Evolutionary conservation across 2,797 vertebrate species (phyloP).

Genomic region (Rhadinocentrus ornatus): DNA sequence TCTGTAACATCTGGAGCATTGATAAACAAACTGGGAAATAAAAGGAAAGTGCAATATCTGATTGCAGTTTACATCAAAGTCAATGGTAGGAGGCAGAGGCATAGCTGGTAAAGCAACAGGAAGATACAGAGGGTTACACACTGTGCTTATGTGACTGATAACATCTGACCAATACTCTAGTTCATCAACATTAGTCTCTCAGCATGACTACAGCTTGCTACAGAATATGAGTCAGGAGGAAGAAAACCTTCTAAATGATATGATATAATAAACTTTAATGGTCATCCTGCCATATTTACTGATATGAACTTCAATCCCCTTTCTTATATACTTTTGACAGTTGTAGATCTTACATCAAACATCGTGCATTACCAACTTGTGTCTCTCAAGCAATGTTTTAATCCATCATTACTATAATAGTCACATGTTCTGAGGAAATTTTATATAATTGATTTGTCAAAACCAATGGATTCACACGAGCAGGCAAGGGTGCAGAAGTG

Average conservation of each 20-base stretch:
- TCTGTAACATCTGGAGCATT: conserved; percentile 41
- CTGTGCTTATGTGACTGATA: conserved; percentile 88
- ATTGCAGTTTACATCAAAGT: conserved; percentile 93
- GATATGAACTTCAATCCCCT: conserved; percentile 4
- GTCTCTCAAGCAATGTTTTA: neutral
- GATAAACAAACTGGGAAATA: conserved; percentile 46
- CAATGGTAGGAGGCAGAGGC: conserved; percentile 90
- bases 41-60: conserved; percentile 94
- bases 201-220: conserved; percentile 48
- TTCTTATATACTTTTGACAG: neutral
- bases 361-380: conserved; percentile 10
- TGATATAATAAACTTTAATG: neutral
- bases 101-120: conserved; percentile 90
- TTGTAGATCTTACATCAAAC: neutral
- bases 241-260: conserved; percentile 18
- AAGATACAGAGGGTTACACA: conserved; percentile 80
- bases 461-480: conserved; percentile 20
- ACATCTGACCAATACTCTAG: conserved; percentile 82
- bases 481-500: conserved; percentile 38
- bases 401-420: conserved; percentile 5
- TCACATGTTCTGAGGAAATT: conserved; percentile 13
- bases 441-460: conserved; percentile 9
- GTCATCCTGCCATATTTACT: neutral
- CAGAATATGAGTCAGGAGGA: conserved; percentile 20
- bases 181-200: conserved; percentile 48